These are phyloP conservation scores for Decapterus maruadsi DNA, from an alignment of 2,797 vertebrate genomes.

Conservation along the genomic window DNA sequence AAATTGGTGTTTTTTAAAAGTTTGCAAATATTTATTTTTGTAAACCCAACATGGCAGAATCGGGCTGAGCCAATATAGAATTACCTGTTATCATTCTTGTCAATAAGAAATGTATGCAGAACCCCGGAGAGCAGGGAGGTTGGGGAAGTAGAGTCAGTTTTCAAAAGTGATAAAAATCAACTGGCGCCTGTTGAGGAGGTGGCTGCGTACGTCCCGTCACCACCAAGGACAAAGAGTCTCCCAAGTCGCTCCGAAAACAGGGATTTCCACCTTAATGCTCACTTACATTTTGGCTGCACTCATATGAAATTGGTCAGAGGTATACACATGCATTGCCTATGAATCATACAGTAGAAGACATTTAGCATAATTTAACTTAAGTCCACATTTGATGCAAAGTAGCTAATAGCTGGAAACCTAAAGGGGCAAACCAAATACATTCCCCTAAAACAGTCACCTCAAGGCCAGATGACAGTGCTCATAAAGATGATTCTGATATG, in stretches of 20 bases:
- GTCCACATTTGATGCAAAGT: background rate
- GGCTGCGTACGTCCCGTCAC: slow-evolving; percentile 82
- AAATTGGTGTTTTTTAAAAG: slow-evolving; percentile 42
- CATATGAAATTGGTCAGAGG: slow-evolving; percentile 2
- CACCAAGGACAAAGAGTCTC: slow-evolving; percentile 76
- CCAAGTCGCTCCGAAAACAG: slow-evolving; percentile 75
- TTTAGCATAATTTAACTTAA: background rate
- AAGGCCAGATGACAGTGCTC: slow-evolving; percentile 32
- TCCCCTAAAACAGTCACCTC: slow-evolving; percentile 7
- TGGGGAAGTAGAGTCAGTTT: slow-evolving; percentile 90
- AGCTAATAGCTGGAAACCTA: background rate
- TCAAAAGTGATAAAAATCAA: slow-evolving; percentile 89
- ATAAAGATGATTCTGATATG: slow-evolving; percentile 16
- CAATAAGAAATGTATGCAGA: slow-evolving; percentile 70
- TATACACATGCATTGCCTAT: background rate
- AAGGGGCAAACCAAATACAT: background rate
- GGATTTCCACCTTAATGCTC: slow-evolving; percentile 65
- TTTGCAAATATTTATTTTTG: slow-evolving; percentile 45
- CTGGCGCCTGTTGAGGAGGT: slow-evolving; percentile 86
- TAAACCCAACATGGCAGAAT: slow-evolving; percentile 23
- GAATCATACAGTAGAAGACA: background rate
- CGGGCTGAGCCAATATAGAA: slow-evolving; percentile 43
- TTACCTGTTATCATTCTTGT: slow-evolving; percentile 73
- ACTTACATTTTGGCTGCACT: slow-evolving; percentile 23
- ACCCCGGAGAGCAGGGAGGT: slow-evolving; percentile 42